phyloP scores from a whole-genome alignment of 1,140 invertebrate species.

The Neomicropteryx cornuta region DNA sequence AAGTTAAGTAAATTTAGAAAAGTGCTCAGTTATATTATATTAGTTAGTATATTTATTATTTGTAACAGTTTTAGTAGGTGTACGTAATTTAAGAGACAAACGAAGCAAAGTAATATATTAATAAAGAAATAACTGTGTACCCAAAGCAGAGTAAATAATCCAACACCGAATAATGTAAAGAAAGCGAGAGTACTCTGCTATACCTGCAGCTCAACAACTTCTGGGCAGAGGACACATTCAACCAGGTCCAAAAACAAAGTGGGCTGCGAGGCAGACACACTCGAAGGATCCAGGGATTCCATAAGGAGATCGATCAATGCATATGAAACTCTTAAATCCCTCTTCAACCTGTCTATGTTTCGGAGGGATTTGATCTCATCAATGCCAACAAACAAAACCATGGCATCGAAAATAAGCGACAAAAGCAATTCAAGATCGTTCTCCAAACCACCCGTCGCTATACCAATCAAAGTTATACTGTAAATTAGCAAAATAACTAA shows the following conservation, averaged over 20 bases:
- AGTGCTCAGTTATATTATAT: no score
- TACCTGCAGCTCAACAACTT: conserved; percentile 64
- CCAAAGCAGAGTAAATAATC: no score
- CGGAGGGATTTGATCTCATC: conserved; percentile 62
- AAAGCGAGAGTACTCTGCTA: no score
- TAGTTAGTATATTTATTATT: no score
- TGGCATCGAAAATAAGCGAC: conserved; percentile 58
- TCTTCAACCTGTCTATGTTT: conserved; percentile 69
- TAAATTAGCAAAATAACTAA: conserved; percentile 18
- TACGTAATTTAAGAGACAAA: no score
- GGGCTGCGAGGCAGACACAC: conserved; percentile 40
- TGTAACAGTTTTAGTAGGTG: no score
- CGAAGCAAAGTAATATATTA: no score
- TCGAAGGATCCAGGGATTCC: conserved; percentile 55
- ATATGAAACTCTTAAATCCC: conserved; percentile 64
- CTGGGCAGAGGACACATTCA: conserved; percentile 54
- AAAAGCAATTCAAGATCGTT: conserved; percentile 51
- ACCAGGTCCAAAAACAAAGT: conserved; percentile 51
- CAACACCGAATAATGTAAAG: no score
- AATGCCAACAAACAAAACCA: conserved; percentile 66
- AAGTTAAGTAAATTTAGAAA: no score
- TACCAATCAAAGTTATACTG: conserved; percentile 53
- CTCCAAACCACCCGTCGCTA: conserved; percentile 51
- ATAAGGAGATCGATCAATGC: conserved; percentile 61
- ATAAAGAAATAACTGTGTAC: no score